phyloP scores from a whole-genome alignment of 2,888 invertebrate species.

The Aphodius sticticus region DNA sequence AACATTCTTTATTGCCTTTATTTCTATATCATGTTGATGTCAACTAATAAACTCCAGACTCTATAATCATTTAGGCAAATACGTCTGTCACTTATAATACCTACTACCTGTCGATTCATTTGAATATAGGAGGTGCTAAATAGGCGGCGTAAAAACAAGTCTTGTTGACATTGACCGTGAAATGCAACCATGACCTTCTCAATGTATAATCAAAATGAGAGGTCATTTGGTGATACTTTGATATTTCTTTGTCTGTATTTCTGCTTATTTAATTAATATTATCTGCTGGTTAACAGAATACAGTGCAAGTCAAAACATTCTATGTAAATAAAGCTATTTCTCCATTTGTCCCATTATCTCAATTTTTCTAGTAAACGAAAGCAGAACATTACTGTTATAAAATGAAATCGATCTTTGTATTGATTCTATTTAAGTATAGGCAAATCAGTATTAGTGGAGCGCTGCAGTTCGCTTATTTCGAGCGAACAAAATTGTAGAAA shows the following conservation, averaged over 20 bases:
- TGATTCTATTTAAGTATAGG: too few species aligned
- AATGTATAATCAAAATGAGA: not conserved
- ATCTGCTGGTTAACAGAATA: too few species aligned
- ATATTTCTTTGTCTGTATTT: not conserved
- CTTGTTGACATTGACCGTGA: not conserved
- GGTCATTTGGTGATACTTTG: not conserved
- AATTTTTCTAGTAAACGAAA: too few species aligned
- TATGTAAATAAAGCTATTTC: too few species aligned
- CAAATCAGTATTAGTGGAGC: too few species aligned
- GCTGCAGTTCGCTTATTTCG: too few species aligned
- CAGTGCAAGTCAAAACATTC: too few species aligned
- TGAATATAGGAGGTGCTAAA: not conserved
- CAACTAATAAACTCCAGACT: not conserved
- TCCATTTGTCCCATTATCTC: too few species aligned
- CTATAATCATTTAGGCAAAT: not conserved
- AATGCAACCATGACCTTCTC: not conserved
- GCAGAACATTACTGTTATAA: too few species aligned
- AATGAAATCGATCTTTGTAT: too few species aligned
- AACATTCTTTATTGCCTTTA: too few species aligned
- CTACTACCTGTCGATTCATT: not conserved
- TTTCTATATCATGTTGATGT: not conserved
- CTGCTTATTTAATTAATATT: not conserved
- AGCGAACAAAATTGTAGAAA: too few species aligned
- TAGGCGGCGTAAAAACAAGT: not conserved
- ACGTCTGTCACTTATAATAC: not conserved